Percentiles rank a stretch among this genome's conserved stretches.
Evolutionary conservation across 2,797 vertebrate genomes (phyloP).

Genomic region (Pogonophryne albipinna): DNA sequence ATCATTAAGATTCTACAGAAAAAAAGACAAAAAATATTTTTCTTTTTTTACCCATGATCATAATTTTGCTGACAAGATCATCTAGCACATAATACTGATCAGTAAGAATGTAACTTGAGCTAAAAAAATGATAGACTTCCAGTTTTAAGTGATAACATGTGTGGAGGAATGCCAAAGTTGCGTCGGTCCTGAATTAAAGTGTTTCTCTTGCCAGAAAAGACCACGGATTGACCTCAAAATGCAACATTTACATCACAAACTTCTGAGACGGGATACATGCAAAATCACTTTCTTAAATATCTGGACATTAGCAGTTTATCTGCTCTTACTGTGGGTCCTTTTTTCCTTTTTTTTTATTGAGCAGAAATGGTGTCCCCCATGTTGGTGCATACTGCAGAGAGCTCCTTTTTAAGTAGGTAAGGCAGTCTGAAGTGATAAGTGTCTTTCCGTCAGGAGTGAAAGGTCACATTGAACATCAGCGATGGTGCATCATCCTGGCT

Average conservation of each 20-base stretch:
- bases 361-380: not conserved
- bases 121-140: constrained; percentile 21
- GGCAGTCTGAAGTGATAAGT: not conserved
- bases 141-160: constrained; percentile 56
- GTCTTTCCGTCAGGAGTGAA: not conserved
- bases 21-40: not conserved
- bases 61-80: constrained; percentile 35
- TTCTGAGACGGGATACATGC: constrained; percentile 11
- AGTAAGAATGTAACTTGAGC: constrained; percentile 34
- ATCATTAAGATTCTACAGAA: constrained; percentile 18
- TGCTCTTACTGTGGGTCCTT: not conserved
- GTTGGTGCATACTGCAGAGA: constrained; percentile 6
- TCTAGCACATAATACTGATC: constrained; percentile 32
- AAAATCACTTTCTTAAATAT: constrained; percentile 1
- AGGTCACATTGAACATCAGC: not conserved
- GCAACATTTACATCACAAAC: constrained; percentile 22
- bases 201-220: constrained; percentile 31
- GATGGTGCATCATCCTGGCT: not conserved
- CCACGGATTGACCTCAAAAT: not conserved
- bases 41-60: constrained; percentile 9
- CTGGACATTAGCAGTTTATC: not conserved
- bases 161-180: constrained; percentile 23
- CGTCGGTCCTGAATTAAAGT: constrained; percentile 42
- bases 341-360: not conserved
- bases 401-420: constrained; percentile 7